Percentiles rank a stretch among this genome's conserved stretches.
Conservation (phyloP, 1,140 invertebrate genomes). For the Lethocerus indicus region DNA sequence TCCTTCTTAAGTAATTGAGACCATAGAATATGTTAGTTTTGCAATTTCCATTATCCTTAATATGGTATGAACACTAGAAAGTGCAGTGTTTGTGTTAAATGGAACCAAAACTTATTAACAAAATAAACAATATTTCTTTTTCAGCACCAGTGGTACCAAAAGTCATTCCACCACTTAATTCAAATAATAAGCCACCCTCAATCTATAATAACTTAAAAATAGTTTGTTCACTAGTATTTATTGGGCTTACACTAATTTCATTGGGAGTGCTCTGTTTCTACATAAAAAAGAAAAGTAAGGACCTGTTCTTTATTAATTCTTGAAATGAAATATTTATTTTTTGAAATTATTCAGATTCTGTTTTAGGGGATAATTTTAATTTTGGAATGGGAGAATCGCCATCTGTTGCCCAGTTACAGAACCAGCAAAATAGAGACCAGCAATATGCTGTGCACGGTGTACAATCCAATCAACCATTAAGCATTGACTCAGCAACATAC, state of each 20-base stretch:
- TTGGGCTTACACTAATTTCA: background rate
- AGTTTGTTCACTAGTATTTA: background rate
- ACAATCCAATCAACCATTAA: conserved; percentile 18
- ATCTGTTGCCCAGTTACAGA: conserved; percentile 52
- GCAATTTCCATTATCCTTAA: too few relatives aligned
- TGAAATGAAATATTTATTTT: conserved; percentile 2
- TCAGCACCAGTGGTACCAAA: too few relatives aligned
- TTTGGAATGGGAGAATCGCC: conserved; percentile 27
- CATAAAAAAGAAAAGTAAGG: conserved; percentile 27
- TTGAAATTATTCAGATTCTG: too few relatives aligned
- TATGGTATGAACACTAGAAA: too few relatives aligned
- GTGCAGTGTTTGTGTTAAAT: too few relatives aligned
- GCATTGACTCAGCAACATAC: conserved; percentile 29
- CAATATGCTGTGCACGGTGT: conserved; percentile 36
- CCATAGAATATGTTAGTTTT: too few relatives aligned
- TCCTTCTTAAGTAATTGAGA: too few relatives aligned
- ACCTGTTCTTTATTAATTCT: conserved; percentile 9
- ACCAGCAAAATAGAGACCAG: conserved; percentile 55
- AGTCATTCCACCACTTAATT: too few relatives aligned
- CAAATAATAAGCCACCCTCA: too few relatives aligned
- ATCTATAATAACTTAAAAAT: too few relatives aligned
- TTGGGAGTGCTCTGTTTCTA: conserved; percentile 29
- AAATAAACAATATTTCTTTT: too few relatives aligned
- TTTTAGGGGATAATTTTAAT: conserved; percentile 7
- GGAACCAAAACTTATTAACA: too few relatives aligned